Conservation (phyloP, 2,113 vertebrate species). For the Psittacara wagleri region DNA sequence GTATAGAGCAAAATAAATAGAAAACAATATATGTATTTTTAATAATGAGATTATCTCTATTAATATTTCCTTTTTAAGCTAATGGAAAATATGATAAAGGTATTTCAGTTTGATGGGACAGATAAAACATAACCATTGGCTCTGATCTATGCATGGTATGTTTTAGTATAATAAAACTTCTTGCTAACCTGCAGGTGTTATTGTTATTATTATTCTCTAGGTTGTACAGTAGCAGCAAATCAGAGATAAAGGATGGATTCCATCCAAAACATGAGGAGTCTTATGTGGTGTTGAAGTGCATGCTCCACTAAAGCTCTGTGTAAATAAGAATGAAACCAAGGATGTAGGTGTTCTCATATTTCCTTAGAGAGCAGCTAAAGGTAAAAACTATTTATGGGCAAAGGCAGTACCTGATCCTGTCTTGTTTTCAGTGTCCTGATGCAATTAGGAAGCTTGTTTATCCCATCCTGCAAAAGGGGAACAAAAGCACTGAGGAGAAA, state of each 20-base stretch:
- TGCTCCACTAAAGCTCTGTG: not conserved
- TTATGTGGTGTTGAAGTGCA: not conserved
- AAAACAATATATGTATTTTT: not conserved
- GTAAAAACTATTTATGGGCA: not conserved
- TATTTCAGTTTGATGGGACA: not conserved
- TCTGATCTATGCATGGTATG: not conserved
- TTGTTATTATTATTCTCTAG: not conserved
- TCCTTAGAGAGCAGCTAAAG: not conserved
- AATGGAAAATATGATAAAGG: not conserved
- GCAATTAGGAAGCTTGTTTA: not conserved
- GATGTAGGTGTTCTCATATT: not conserved
- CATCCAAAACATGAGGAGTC: not conserved
- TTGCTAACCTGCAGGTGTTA: not conserved
- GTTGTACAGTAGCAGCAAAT: not conserved
- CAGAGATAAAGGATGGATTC: not conserved
- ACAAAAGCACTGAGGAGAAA: not conserved
- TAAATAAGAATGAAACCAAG: not conserved
- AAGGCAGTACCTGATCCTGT: not conserved
- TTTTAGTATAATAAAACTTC: constrained; percentile 46
- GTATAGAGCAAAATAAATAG: constrained; percentile 15
- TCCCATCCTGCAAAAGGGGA: not conserved
- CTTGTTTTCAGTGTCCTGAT: not conserved
- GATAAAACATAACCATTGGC: not conserved
- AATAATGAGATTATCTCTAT: constrained; percentile 8
- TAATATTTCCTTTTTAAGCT: constrained; percentile 4